phyloP scores from a whole-genome alignment of 2,113 vertebrate genomes.

The Colossoma macropomum region DNA sequence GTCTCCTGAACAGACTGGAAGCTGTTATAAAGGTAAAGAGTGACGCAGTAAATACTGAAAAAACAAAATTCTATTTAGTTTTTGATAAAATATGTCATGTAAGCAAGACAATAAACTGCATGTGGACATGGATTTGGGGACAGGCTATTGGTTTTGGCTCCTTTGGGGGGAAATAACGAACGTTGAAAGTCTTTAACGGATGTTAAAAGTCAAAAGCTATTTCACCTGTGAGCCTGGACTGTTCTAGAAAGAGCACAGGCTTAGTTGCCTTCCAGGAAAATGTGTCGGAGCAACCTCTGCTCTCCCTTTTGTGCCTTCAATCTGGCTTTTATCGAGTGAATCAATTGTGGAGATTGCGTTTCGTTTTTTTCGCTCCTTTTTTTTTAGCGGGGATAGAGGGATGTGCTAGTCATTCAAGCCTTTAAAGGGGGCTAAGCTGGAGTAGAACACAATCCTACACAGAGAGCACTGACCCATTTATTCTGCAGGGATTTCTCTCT shows the following conservation, averaged over 20 bases:
- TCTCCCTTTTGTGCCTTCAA: background rate
- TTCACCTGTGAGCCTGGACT: background rate
- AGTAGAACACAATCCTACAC: constrained; percentile 37
- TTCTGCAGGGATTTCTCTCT: constrained; percentile 38
- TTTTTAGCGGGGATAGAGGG: constrained; percentile 12
- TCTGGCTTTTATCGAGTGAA: background rate
- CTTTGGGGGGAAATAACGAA: too few relatives aligned
- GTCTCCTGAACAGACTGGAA: too few relatives aligned
- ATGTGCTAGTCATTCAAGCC: constrained; percentile 32
- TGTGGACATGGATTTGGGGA: too few relatives aligned
- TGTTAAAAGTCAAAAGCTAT: background rate
- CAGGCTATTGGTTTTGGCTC: too few relatives aligned
- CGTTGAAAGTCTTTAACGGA: too few relatives aligned
- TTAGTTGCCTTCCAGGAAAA: constrained; percentile 15
- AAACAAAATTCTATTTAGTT: too few relatives aligned
- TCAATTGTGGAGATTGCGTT: constrained; percentile 3
- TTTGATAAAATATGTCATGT: too few relatives aligned
- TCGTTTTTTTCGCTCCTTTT: background rate
- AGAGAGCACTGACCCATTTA: constrained; percentile 49
- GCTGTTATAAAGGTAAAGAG: too few relatives aligned
- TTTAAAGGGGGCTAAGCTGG: constrained; percentile 43
- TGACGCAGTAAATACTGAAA: too few relatives aligned
- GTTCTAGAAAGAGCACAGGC: background rate
- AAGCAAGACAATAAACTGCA: too few relatives aligned
- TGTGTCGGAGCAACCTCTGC: background rate